Evolutionary conservation across 2,797 vertebrate genomes (phyloP), one percentile per base, ranked within the genome.

Genomic region (Scyliorhinus canicula): DNA sequence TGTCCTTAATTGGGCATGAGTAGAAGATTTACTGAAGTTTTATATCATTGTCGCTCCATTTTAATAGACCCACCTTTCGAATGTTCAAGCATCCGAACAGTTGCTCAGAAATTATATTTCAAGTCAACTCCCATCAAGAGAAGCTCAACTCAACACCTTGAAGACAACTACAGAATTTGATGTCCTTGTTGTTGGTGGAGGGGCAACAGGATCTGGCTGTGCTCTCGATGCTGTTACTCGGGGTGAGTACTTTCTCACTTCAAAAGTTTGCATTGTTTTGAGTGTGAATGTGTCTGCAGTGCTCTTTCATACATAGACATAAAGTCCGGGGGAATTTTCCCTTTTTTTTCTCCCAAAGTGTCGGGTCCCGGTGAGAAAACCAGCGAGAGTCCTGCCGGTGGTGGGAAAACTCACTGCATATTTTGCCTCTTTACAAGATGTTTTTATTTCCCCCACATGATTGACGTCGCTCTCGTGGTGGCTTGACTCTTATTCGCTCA

Each of bases 191-290:
- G 98, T 99, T 0, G 99, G 99, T 0, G 99, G 99, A 8, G 99
- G 99, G 71, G 99, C 99, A 95, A 99, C 99, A 0, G 99, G 99
- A 7, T 97, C 98, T 0, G 99, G 99, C 96, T 99, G 99, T 96
- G 99, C 99, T 69, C 97, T 99, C 95, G 99, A 99, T 0, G 98
- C 99, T 0, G 98, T 98, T 97, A 98, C 98, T 3, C 98, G 99
- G 97, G 98, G 99, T 99, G 96, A 97, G 97, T 11, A 86, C 24
- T 8, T 3, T n/a, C 57, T 95, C 2, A 44, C 44, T 86, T 65
- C 31, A 71, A 50, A 93, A 35, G 21, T 24, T 86, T 26, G 31
- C 12, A 1, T 31, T 8, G 50, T 57, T 57, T 57, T n/a, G 35
- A 57, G 55, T 40, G 5, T 91, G 60, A 47, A 74, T 74, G 40